These are phyloP conservation scores for Gymnorhina tibicen DNA, from an alignment of 2,113 vertebrate genomes.

Conservation along the genomic window DNA sequence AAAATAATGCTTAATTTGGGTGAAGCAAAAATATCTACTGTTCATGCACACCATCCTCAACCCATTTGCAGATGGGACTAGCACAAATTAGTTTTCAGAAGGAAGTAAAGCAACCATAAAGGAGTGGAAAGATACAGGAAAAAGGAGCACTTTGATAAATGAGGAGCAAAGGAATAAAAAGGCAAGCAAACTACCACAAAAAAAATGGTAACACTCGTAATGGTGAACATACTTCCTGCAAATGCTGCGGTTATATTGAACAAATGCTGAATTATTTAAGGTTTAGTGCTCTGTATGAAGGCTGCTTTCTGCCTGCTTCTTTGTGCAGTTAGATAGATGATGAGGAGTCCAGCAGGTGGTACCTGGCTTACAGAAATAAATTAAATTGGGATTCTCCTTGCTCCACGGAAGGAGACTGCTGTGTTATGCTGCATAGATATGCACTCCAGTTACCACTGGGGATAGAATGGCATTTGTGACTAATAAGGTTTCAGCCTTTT, in stretches of 20 bases:
- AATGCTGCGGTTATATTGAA: not conserved
- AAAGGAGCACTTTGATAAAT: not conserved
- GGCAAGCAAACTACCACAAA: not conserved
- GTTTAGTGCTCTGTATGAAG: not conserved
- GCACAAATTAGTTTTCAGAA: not conserved
- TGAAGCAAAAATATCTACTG: not conserved
- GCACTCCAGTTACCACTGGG: not conserved
- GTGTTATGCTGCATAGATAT: not conserved
- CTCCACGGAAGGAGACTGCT: not conserved
- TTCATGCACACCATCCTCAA: not conserved
- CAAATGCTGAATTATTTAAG: conserved; percentile 47
- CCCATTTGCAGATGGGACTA: not conserved
- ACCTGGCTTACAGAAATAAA: not conserved
- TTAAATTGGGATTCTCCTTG: not conserved
- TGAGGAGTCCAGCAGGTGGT: not conserved
- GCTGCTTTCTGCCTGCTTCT: not conserved
- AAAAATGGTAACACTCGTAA: not conserved
- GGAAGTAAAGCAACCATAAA: not conserved
- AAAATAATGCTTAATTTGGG: not conserved
- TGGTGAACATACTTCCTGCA: not conserved
- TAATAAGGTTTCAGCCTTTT: not conserved
- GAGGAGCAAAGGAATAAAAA: not conserved
- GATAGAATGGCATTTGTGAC: not conserved
- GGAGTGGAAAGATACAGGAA: not conserved
- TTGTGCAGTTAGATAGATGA: not conserved